These are phyloP conservation scores for Girardinichthys multiradiatus DNA, from an alignment of 2,113 vertebrate genomes.

Conservation along the genomic window DNA sequence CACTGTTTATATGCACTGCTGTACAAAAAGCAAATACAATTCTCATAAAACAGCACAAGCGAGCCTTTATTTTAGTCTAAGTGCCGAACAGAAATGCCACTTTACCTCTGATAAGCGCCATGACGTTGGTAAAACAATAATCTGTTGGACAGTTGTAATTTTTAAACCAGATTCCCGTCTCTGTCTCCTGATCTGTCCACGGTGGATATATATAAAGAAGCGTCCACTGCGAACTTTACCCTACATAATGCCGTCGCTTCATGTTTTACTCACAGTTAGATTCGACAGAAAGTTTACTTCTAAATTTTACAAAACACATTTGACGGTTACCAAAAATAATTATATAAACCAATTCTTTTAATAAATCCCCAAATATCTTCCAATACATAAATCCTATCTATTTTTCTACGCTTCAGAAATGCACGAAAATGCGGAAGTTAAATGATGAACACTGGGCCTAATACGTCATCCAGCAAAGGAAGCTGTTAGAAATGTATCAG, in stretches of 20 bases:
- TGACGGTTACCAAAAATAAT: too few species aligned
- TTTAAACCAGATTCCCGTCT: background rate
- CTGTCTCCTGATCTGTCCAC: background rate
- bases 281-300: conserved; percentile 42
- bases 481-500: too few species aligned
- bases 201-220: background rate
- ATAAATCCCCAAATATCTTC: background rate
- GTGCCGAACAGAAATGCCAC: background rate
- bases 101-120: conserved; percentile 83
- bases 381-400: background rate
- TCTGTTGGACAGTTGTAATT: conserved; percentile 9
- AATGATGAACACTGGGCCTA: fast-evolving
- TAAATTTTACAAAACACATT: background rate
- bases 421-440: conserved; percentile 35
- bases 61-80: background rate
- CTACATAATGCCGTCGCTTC: conserved; percentile 25
- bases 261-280: conserved; percentile 5
- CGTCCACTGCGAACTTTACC: conserved; percentile 61
- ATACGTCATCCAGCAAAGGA: conserved; percentile 68
- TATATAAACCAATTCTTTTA: background rate
- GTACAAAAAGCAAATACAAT: background rate
- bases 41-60: background rate
- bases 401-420: background rate
- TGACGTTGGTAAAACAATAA: conserved; percentile 37
- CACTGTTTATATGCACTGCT: background rate